Percentiles rank a stretch among this genome's conserved stretches.
These are phyloP conservation scores for Dryobates pubescens DNA, from an alignment of 2,797 vertebrate genomes.

Conservation along the genomic window DNA sequence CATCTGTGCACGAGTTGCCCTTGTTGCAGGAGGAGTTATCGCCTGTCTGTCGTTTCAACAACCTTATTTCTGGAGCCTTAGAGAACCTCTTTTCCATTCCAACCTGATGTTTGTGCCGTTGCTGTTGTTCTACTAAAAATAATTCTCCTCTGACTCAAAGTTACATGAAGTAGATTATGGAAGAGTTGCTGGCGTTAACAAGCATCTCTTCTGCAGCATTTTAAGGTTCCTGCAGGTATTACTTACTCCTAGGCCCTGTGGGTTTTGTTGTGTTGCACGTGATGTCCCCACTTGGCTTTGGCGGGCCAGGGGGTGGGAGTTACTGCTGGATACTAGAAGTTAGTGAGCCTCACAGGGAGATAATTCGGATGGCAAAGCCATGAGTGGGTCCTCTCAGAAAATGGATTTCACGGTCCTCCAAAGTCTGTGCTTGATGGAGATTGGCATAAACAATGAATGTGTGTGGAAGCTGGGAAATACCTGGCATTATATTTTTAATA, in stretches of 20 bases:
- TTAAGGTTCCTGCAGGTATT: background rate
- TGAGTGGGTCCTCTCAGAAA: background rate
- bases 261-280: background rate
- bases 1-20: constrained; percentile 12
- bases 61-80: constrained; percentile 33
- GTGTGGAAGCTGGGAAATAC: background rate
- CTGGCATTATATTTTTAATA: background rate
- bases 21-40: background rate
- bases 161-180: background rate
- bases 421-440: background rate
- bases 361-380: background rate
- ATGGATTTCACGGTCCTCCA: background rate
- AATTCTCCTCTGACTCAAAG: background rate
- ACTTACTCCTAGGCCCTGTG: background rate
- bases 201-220: background rate
- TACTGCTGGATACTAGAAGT: background rate
- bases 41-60: background rate
- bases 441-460: background rate
- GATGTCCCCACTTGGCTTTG: background rate
- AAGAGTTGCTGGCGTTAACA: background rate
- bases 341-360: background rate
- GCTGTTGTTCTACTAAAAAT: background rate
- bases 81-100: background rate
- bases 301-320: background rate
- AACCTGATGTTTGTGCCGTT: background rate